A percentile compares a stretch with the other conserved stretches of the same genome.
phyloP scores from a whole-genome alignment of 2,113 vertebrate genomes.

The Onychostoma macrolepis region DNA sequence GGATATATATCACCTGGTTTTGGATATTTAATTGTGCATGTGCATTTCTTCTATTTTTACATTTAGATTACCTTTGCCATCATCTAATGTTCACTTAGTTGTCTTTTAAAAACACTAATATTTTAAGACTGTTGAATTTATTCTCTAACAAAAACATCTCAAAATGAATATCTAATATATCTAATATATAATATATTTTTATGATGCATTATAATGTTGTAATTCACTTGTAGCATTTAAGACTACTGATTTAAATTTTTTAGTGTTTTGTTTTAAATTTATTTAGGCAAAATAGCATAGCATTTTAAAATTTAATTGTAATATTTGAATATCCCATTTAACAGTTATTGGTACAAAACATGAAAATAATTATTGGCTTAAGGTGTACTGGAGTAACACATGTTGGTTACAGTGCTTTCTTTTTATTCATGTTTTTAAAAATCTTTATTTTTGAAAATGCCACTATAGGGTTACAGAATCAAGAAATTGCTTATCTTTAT shows the following conservation, averaged over 20 bases:
- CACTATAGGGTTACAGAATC: too few relatives aligned
- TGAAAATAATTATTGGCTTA: not conserved
- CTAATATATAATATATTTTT: not conserved
- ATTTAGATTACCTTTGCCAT: not conserved
- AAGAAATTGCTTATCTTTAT: not conserved
- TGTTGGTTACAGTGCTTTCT: too few relatives aligned
- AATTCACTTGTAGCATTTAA: not conserved
- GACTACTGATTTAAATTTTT: not conserved
- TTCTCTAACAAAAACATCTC: not conserved
- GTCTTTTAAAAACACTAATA: not conserved
- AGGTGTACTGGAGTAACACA: too few relatives aligned
- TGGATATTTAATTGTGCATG: not conserved
- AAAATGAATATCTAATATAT: not conserved
- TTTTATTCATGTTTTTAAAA: too few relatives aligned
- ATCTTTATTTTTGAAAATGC: not conserved
- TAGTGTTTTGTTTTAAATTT: not conserved
- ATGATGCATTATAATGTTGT: not conserved
- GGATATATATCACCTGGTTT: not conserved
- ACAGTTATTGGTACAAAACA: not conserved
- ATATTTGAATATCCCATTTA: not conserved
- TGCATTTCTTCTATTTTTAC: not conserved
- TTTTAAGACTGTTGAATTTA: not conserved
- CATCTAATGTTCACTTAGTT: not conserved
- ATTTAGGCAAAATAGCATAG: not conserved
- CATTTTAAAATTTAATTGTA: not conserved